phyloP scores from a whole-genome alignment of 2,888 invertebrate species.

The Parnassius glacialis region DNA sequence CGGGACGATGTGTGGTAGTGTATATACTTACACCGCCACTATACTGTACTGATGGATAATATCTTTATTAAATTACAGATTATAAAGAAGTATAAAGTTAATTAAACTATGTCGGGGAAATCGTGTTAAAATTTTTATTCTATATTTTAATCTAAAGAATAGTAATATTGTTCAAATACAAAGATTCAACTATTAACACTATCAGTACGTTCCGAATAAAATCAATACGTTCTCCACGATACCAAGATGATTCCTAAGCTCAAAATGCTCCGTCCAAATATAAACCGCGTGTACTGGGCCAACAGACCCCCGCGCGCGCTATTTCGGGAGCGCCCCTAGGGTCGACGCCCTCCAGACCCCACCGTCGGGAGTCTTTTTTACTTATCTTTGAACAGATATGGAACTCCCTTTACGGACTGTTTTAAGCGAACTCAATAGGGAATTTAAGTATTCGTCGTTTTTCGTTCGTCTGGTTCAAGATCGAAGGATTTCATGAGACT shows the following conservation, averaged over 20 bases:
- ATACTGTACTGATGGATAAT: too few relatives aligned
- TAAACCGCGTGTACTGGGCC: constrained; percentile 20
- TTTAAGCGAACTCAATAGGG: constrained; percentile 15
- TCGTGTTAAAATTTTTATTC: too few relatives aligned
- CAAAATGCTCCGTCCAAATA: constrained; percentile 32
- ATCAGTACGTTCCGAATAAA: neutral
- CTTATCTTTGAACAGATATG: constrained; percentile 34
- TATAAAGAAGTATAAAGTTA: too few relatives aligned
- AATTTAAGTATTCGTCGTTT: constrained; percentile 12
- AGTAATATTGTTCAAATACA: too few relatives aligned
- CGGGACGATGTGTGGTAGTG: too few relatives aligned
- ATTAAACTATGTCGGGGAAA: too few relatives aligned
- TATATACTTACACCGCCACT: too few relatives aligned
- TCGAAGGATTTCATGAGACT: too few relatives aligned
- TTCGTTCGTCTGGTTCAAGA: constrained; percentile 11
- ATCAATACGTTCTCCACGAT: constrained; percentile 13
- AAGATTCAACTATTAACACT: neutral
- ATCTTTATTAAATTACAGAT: too few relatives aligned
- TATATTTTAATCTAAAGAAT: too few relatives aligned
- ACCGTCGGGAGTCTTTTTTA: constrained; percentile 39
- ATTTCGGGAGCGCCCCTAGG: constrained; percentile 57
- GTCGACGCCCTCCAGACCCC: constrained; percentile 47
- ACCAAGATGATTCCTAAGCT: constrained; percentile 30
- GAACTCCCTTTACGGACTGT: constrained; percentile 30
- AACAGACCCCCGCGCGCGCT: constrained; percentile 50